Conservation (phyloP, 2,888 invertebrate genomes). For the Torymus aiolomorphi region DNA sequence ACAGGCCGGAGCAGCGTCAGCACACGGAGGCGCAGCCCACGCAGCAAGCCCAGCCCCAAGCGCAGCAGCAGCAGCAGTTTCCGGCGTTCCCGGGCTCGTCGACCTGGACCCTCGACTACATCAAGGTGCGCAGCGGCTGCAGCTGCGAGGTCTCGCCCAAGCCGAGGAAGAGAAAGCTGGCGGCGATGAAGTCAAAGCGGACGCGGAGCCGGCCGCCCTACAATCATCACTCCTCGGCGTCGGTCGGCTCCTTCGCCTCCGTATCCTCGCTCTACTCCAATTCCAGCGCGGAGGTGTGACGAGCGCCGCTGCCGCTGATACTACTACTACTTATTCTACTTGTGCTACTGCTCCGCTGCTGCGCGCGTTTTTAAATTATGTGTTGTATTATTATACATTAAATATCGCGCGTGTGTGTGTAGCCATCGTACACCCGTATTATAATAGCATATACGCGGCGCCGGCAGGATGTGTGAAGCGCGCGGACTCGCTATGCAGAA, state of each 20-base stretch:
- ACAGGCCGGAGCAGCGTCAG: conserved; percentile 66
- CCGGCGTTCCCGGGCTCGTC: conserved; percentile 77
- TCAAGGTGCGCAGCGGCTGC: conserved; percentile 89
- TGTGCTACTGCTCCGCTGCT: background rate
- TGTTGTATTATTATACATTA: background rate
- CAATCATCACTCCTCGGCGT: too few species aligned
- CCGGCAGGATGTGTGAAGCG: too few species aligned
- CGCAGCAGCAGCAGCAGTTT: conserved; percentile 66
- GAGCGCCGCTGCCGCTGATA: too few species aligned
- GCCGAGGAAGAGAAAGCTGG: conserved; percentile 74
- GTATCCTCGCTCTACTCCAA: conserved; percentile 39
- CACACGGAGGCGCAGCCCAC: too few species aligned
- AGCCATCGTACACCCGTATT: too few species aligned
- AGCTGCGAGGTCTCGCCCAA: conserved; percentile 85
- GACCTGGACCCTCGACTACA: conserved; percentile 88
- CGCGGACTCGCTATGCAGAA: too few species aligned
- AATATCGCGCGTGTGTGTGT: too few species aligned
- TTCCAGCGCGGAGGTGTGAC: conserved; percentile 57
- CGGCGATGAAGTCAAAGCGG: conserved; percentile 66
- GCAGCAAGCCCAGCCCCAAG: too few species aligned
- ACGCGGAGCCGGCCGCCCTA: conserved; percentile 61
- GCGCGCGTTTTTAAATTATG: background rate
- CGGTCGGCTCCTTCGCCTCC: too few species aligned
- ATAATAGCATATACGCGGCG: too few species aligned
- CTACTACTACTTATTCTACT: too few species aligned